phyloP scores from a whole-genome alignment of 2,888 invertebrate genomes.

The Choristoneura rosaceana region DNA sequence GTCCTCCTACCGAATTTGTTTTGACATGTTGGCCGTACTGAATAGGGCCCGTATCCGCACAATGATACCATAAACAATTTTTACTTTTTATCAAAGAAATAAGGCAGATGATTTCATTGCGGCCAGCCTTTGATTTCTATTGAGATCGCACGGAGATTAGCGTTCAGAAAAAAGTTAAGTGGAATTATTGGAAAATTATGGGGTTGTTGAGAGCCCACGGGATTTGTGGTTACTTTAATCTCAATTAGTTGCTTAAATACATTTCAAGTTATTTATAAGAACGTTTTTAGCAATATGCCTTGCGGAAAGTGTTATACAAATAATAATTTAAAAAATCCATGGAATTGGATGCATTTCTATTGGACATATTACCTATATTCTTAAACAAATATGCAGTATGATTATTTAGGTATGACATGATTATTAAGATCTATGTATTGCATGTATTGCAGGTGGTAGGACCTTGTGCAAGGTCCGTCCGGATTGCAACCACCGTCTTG shows the following conservation, averaged over 20 bases:
- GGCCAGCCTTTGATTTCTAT: slow-evolving; percentile 72
- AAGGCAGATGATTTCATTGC: slow-evolving; percentile 69
- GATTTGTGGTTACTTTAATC: slow-evolving; percentile 29
- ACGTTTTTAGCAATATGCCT: too few relatives aligned
- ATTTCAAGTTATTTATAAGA: too few relatives aligned
- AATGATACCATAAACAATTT: slow-evolving; percentile 78
- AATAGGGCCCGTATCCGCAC: slow-evolving; percentile 62
- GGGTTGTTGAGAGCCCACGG: slow-evolving; percentile 62
- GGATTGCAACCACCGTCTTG: too few relatives aligned
- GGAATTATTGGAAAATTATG: slow-evolving; percentile 80
- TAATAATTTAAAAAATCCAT: too few relatives aligned
- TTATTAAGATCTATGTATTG: too few relatives aligned
- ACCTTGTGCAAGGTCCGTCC: too few relatives aligned
- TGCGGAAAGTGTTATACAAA: background rate
- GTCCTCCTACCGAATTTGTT: slow-evolving; percentile 63
- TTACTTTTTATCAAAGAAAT: slow-evolving; percentile 61
- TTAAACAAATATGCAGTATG: too few relatives aligned
- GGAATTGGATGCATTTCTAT: too few relatives aligned
- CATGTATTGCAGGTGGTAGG: too few relatives aligned
- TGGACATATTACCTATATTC: too few relatives aligned
- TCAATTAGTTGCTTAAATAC: slow-evolving; percentile 6
- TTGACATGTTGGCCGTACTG: slow-evolving; percentile 72
- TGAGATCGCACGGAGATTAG: slow-evolving; percentile 81
- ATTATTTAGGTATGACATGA: too few relatives aligned
- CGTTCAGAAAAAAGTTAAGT: slow-evolving; percentile 75